Evolutionary conservation across 2,113 vertebrate genomes (phyloP), one percentile per base, ranked within the genome.

Genomic region (Gorilla gorilla): DNA sequence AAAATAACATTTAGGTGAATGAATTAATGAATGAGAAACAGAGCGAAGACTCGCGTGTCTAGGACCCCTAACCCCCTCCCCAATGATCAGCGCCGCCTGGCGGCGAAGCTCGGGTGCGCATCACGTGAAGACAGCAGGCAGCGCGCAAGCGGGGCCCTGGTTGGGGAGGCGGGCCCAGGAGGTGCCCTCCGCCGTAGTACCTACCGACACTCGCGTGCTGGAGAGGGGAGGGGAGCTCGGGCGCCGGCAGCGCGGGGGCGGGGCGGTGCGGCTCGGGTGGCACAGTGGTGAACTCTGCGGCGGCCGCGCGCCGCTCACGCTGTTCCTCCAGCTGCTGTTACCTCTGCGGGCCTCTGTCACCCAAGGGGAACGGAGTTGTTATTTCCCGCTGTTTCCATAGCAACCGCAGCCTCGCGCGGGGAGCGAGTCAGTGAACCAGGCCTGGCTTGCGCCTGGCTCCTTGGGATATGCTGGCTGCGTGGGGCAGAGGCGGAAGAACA

Each of bases 381-480:
- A 88, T 55, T 45, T 95, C 87, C 96, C 97, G 93, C 89, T 61
- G 99, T 99, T 98, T 98, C 99, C 98, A 98, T 98, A 98, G 99
- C 93, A 98, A 99, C 99, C 72, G 90, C 82, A 52, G 89, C 90
- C 80, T 80, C 32, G 94, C 79, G 35, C 48, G 1, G 95, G 89
- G n/a, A 73, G 43, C 45, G 1, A 85, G 75, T 89, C 23, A 3
- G 52, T 8, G 59, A 64, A 79, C 25, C 2, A 3, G 40, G 43
- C 82, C 89, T 11, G 32, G 89, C 30, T 66, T 10, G 25, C 4
- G 40, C 68, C 35, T 0, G 40, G 45, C n/a, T 18, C 55, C 87
- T 14, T 0, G 82, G 55, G 94, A 23, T 72, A 35, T 23, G 59
- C 66, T 11, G 3, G 38, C 45, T 1, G 25, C 38, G 27, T 25